Evolutionary conservation across 1,140 invertebrate genomes (phyloP), one percentile per base, ranked within the genome.

Genomic region (Leptinotarsa texana): DNA sequence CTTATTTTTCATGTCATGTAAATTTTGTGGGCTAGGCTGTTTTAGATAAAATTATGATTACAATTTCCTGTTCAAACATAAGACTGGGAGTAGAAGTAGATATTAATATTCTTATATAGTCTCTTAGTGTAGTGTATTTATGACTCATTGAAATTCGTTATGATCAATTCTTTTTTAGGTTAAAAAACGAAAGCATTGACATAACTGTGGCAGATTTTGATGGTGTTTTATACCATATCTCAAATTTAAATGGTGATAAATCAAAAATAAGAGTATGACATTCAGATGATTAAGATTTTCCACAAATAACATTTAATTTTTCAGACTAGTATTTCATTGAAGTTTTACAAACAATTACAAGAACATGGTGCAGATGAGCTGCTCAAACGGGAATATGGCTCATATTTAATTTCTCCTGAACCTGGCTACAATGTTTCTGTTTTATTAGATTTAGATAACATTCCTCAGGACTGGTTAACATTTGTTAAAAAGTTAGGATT

Each of bases 341-440:
- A 99, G 88, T 99, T 99, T 89, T 99, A 98, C 88, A 96, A 97
- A 87, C 95, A 99, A 87, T 90, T 99, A 81, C 95, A 98, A 89
- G 94, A 98, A 86, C 95, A 99, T 89, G 98, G 98, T 74, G 97
- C 97, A 73, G 98, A 99, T 89, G 95, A 98, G 87, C 88, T 99
- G 77, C 90, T 99, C 74, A 96, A 95, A 88, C 89, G 95, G 85
- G 94, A 95, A 86, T 99, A 99, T 88, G 95, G 94, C 27, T 86
- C 89, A 77, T 89, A 95, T 79, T 88, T 98, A 49, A 92, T 91
- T 63, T 88, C 92, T 78, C 88, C 96, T 51, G 97, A 99, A 88
- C 90, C 92, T 86, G 96, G 96, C 75, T 99, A 97, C 87, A 98
- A 97, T 89, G 95, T 99, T 21, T 96, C 97, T 51, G 87, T 99